These are phyloP conservation scores for Mellilla xanthometata DNA, from an alignment of 2,888 invertebrate genomes.

Conservation along the genomic window DNA sequence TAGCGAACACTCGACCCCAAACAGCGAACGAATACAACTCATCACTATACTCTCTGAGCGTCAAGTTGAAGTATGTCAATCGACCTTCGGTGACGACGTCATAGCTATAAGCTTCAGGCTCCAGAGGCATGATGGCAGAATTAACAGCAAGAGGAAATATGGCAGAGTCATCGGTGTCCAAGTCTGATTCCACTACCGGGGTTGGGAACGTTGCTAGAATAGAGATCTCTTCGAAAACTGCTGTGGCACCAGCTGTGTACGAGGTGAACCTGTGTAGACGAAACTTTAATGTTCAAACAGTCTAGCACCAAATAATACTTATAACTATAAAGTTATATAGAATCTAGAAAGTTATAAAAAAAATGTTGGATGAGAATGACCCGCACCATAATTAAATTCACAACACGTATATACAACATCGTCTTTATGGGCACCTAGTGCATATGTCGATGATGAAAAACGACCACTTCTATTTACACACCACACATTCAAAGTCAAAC, in stretches of 20 bases:
- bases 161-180: conserved; percentile 53
- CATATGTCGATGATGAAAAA: too few relatives aligned
- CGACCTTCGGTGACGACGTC: conserved; percentile 23
- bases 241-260: conserved; percentile 61
- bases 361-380: too few relatives aligned
- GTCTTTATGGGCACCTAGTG: too few relatives aligned
- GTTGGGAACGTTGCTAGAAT: conserved; percentile 69
- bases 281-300: too few relatives aligned
- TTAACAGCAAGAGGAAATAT: conserved; percentile 77
- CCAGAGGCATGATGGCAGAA: conserved; percentile 75
- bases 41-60: conserved; percentile 39
- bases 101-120: conserved; percentile 52
- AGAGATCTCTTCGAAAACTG: conserved; percentile 67
- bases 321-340: too few relatives aligned
- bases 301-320: too few relatives aligned
- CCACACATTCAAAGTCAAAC: too few relatives aligned
- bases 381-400: too few relatives aligned
- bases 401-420: too few relatives aligned
- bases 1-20: conserved; percentile 75
- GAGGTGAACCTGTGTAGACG: conserved; percentile 73
- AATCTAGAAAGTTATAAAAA: too few relatives aligned
- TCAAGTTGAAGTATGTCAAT: conserved; percentile 40
- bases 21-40: conserved; percentile 77
- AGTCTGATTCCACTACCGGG: conserved; percentile 37
- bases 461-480: too few relatives aligned